Evolutionary conservation across 2,888 invertebrate species (phyloP).

Genomic region (Macrostomum cliftonense): DNA sequence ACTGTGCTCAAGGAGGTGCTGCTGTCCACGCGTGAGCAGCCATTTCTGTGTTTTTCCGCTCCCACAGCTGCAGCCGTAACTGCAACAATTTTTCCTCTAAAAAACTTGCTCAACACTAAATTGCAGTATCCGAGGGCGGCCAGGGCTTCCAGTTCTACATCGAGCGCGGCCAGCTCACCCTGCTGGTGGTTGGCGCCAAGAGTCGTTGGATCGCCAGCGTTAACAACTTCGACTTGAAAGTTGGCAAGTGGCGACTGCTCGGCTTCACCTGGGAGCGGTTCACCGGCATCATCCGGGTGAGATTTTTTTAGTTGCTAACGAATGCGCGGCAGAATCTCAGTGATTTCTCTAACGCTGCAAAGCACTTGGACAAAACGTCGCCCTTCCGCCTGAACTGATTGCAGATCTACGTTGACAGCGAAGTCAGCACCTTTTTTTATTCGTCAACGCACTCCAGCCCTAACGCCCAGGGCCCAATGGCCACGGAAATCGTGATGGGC

Average conservation of each 20-base stretch:
- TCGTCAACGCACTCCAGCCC: neutral
- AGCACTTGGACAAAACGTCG: neutral
- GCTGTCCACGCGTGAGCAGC: neutral
- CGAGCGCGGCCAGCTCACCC: constrained; percentile 1
- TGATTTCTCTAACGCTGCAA: too few species aligned
- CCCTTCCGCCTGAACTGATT: neutral
- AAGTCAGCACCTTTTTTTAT: neutral
- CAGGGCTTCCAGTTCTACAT: constrained; percentile 7
- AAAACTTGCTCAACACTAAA: too few species aligned
- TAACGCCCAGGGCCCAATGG: neutral
- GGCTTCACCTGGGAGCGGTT: constrained; percentile 8
- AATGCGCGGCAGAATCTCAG: too few species aligned
- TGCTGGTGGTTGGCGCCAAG: constrained; percentile 2
- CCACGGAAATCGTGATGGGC: neutral
- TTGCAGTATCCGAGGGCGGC: neutral
- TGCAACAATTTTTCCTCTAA: too few species aligned
- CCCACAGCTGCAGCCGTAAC: too few species aligned
- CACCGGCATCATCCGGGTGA: constrained; percentile 4
- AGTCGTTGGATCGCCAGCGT: neutral
- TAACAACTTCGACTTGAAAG: neutral
- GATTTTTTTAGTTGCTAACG: neutral
- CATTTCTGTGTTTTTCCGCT: too few species aligned
- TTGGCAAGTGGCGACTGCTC: constrained; percentile 1
- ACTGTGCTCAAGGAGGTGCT: constrained; percentile 1
- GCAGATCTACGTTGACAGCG: constrained; percentile 1